phyloP scores from a whole-genome alignment of 2,797 vertebrate species.

The Luscinia luscinia region DNA sequence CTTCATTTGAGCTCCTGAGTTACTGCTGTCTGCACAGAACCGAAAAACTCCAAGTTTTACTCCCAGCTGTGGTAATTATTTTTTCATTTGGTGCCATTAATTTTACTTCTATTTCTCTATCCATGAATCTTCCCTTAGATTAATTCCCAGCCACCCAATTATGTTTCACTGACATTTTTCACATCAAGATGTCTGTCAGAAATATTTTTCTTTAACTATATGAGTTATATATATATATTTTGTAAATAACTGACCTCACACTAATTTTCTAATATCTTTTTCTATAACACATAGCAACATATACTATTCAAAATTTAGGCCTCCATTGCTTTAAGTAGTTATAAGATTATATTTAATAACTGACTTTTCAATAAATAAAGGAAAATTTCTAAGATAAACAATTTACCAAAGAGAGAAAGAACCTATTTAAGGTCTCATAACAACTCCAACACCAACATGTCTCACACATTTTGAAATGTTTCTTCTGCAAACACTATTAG shows the following conservation, averaged over 20 bases:
- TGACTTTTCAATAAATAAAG: neutral
- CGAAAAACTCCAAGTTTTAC: neutral
- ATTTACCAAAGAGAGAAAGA: neutral
- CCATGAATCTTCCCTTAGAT: neutral
- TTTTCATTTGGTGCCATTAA: neutral
- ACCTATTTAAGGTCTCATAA: neutral
- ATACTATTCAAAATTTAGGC: neutral
- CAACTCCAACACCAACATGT: neutral
- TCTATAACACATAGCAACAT: neutral
- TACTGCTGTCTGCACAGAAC: neutral
- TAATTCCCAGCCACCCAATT: neutral
- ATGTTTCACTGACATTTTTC: neutral
- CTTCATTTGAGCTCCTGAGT: neutral
- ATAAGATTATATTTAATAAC: neutral
- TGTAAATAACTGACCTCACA: neutral
- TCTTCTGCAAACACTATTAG: slow-evolving; percentile 1
- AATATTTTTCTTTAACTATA: neutral
- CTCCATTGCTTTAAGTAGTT: neutral
- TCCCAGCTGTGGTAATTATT: neutral
- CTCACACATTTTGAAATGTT: neutral
- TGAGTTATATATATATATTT: neutral
- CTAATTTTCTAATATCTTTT: neutral
- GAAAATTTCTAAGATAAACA: neutral
- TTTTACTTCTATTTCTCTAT: neutral
- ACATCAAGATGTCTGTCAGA: neutral